phyloP scores from a whole-genome alignment of 2,113 vertebrate genomes.

The Odobenus rosmarus region DNA sequence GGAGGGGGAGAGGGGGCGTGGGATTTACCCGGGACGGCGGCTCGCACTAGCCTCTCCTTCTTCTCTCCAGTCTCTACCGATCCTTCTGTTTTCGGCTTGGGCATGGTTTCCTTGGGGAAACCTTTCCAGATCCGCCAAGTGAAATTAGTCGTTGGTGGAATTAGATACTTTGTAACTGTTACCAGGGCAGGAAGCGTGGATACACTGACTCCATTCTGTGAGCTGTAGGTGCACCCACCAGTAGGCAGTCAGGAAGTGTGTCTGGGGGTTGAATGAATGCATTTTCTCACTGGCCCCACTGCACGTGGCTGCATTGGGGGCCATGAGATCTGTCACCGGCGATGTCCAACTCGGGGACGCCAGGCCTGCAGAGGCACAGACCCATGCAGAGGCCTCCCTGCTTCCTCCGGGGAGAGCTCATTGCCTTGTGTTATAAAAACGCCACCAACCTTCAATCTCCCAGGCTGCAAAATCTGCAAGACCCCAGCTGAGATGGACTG shows the following conservation, averaged over 20 bases:
- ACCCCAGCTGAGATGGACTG: background rate
- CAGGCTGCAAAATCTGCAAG: background rate
- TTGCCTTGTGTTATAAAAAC: background rate
- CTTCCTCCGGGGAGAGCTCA: background rate
- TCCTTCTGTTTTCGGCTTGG: background rate
- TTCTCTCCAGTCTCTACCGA: background rate
- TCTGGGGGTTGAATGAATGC: background rate
- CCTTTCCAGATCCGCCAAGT: background rate
- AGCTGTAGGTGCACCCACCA: too few species aligned
- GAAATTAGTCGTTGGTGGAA: background rate
- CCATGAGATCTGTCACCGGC: background rate
- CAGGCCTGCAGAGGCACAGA: background rate
- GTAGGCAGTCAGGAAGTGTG: background rate
- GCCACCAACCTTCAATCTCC: background rate
- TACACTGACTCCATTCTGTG: too few species aligned
- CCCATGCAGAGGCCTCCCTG: background rate
- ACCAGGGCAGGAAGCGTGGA: background rate
- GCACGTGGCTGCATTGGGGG: background rate
- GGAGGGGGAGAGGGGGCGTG: background rate
- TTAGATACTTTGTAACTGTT: background rate
- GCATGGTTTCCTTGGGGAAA: background rate
- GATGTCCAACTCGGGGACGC: rapidly evolving
- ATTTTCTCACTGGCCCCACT: background rate
- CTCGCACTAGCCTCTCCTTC: background rate
- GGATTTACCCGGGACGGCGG: background rate